Base-by-base conservation (phyloP, 2,797 vertebrate species). In the Poecilia picta region DNA sequence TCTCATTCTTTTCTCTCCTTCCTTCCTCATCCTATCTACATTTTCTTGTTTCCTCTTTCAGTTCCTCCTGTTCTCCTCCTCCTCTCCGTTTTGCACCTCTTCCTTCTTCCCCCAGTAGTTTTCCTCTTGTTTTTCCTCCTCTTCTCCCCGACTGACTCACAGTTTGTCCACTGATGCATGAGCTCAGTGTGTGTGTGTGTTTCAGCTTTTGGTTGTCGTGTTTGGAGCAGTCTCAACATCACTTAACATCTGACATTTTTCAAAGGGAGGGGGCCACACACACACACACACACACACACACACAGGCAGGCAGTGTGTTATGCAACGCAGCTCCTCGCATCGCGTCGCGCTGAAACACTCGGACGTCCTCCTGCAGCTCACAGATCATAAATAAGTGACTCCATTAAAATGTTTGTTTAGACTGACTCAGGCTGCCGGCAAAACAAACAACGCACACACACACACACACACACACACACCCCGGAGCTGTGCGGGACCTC, bases 241-340 rank as follows among this genome's bases (percentile, higher is more conserved):
- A 90, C 92, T 93, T 94, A 93, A 93, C 92, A 93, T 93, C 91
- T 92, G 92, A 94, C 91, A 93, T 94, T 93, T 93, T 81, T 78
- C 85, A 76, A 87, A 28, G 70, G 85, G 84, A 70, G 80, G 82
- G 77, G 78, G 83, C 79, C 57, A 74, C 72, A 70, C 79, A 84
- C 84, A 72, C 81, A 77, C 77, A 76, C 74, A 73, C 70, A 57
- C 77, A 45, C 77, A 49, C 46, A n/a, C 71, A 5, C 66, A 33
- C 62, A 16, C 47, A 88, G 82, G 86, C 85, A 82, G 79, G 91
- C 91, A 90, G 90, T 91, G 90, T 76, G 81, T 95, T 93, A 93
- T 49, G 86, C 85, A 94, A 95, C 88, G 76, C 92, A 92, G 93
- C 87, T 85, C 84, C 89, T 87, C 83, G 89, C 89, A 87, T 80